A percentile compares a stretch with the other conserved stretches of the same genome.
phyloP scores from a whole-genome alignment of 2,888 invertebrate genomes.

The Tricholauxania praeusta region DNA sequence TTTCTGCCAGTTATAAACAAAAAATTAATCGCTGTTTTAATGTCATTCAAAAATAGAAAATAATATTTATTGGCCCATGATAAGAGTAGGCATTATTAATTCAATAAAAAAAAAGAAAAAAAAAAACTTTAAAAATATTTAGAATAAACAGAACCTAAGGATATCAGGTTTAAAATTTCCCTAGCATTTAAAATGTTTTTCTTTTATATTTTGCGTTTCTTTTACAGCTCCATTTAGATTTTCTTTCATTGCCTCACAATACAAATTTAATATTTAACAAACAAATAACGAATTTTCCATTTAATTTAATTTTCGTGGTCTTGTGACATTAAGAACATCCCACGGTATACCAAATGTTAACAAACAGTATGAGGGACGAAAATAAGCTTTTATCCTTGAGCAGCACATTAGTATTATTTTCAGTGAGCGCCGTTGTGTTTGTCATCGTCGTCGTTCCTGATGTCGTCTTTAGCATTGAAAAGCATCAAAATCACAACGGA shows the following conservation, averaged over 20 bases:
- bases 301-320: conserved; percentile 51
- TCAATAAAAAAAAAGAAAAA: background rate
- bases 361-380: too few species aligned
- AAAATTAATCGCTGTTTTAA: background rate
- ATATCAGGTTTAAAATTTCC: background rate
- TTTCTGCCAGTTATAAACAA: background rate
- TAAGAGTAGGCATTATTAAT: background rate
- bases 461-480: too few species aligned
- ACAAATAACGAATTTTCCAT: conserved; percentile 48
- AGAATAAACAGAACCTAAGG: background rate
- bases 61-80: conserved; percentile 23
- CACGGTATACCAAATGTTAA: too few species aligned
- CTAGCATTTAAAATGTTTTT: background rate
- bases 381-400: too few species aligned
- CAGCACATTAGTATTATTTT: too few species aligned
- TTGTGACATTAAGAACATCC: conserved; percentile 36
- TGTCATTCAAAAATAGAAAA: conserved; percentile 7
- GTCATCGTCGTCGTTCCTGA: too few species aligned
- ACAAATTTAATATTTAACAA: conserved; percentile 8
- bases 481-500: too few species aligned
- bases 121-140: background rate
- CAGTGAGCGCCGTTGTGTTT: too few species aligned
- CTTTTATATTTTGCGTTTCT: too few species aligned
- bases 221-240: too few species aligned
- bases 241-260: too few species aligned